Evolutionary conservation across 2,797 vertebrate species (phyloP), one percentile per base, ranked within the genome.

Genomic region (Cetoscarus ocellatus): DNA sequence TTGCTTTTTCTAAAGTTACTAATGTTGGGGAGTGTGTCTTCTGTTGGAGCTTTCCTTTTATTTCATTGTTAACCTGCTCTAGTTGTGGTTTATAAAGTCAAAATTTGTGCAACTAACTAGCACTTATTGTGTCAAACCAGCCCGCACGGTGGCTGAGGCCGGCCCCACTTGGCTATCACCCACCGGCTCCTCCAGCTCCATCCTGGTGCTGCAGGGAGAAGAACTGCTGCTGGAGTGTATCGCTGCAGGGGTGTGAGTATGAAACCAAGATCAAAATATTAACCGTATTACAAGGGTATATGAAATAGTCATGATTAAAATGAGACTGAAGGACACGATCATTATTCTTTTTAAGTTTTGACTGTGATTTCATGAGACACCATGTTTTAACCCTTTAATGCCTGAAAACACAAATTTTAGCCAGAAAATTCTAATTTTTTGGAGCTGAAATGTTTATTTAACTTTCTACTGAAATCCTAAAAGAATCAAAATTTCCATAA

Each of bases 141-240:
- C 95, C 65, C 97, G 96, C 67, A 95, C 96, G 48, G 93, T 98
- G 74, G 86, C 95, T 0, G 97, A 98, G 84, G 96, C 95, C 8
- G 95, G 95, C 19, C 98, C 98, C 86, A 96, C 93, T 87, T 98
- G 99, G 94, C 91, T 99, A 92, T 96, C 96, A 35, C 98, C 97
- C 7, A 93, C 82, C 1, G 97, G 96, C 51, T 96, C 93, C 0
- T 89, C 95, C 0, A 99, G 97, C 94, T 95, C 95, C 82, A 95
- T 94, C 83, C 93, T 96, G 83, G 97, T 96, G 61, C 94, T 99
- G 27, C 89, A 94, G 7, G 98, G 97, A n/a, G 96, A 96, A 83
- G 96, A 98, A 73, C 94, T 99, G 34, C 83, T 98, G 65, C 90
- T 99, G 80, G 97, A 99, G 89, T 99, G 98, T 78, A 97, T 99